Evolutionary conservation across 2,888 invertebrate genomes (phyloP), one percentile per base, ranked within the genome.

Genomic region (Pardosa pseudoannulata): DNA sequence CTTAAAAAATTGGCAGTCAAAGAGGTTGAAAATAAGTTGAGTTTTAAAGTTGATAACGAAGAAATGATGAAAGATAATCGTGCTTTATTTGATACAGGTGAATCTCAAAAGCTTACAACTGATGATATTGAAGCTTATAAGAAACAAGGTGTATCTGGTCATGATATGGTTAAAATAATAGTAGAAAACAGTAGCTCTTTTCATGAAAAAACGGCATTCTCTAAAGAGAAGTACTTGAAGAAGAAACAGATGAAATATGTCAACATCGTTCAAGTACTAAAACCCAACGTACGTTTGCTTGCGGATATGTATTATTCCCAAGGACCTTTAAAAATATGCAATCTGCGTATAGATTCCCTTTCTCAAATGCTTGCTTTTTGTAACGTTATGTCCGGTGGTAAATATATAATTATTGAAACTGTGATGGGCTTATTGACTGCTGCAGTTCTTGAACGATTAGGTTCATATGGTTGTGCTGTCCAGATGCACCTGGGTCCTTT

Each of bases 211-310:
- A 98, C 98, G 0, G 96, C 96, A 90, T 98, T 95, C 91, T 91
- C 93, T 0, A 93, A 98, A 91, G 96, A 96, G 90, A 98, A 98
- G 91, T 99, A 98, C 91, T 93, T 98, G 64, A 96, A 91, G 80
- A 98, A 98, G 91, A 99, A 99, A 91, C 96, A 96, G 90, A 96
- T 95, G 90, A 98, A 98, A 92, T 98, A 98, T 92, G 96, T 95
- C 91, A 96, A 96, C 90, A 95, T 94, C 90, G 92, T 97, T 19
- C 95, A 95, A 89, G 93, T 98, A 70, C 92, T 95, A 5, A 94
- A 93, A 90, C 98, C 98, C 0, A 96, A 94, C 46, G 93, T 98
- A 81, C 93, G 96, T 67, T 92, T 96, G n/a, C 92, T 99, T 65
- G 93, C 95, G 27, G 96, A 97, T 90, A 95, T 97, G 90, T 96